Evolutionary conservation across 2,797 vertebrate genomes (phyloP), one percentile per base, ranked within the genome.

Genomic region (Chelon labrosus): DNA sequence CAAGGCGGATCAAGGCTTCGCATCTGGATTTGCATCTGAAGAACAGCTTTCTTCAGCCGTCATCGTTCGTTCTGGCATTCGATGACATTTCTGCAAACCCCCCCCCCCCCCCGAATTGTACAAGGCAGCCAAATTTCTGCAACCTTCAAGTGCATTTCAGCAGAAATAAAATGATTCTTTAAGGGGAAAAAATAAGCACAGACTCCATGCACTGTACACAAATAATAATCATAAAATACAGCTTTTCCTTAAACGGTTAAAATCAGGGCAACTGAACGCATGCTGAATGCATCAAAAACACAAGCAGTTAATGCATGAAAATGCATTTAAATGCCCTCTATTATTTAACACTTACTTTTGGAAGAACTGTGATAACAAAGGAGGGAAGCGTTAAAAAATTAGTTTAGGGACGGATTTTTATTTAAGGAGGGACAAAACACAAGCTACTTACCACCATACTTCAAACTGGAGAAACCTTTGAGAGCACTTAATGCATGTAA

Each of bases 21-120:
- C 17, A 0, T n/a, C n/a, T n/a, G n/a, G 74, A 50, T 77, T 79
- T 83, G 68, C 75, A 72, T 82, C 79, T 77, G 35, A 73, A 70
- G 13, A 41, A 56, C 10, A 10, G 39, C 63, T 75, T 70, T 67
- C 19, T 64, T 60, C 0, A 13, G 50, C 50, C 55, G 9, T 47
- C 31, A 25, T 50, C 51, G 25, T 61, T 70, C 12, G 3, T 62
- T 69, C 49, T 69, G 59, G 55, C 46, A 57, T 81, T 63, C 73
- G 14, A 71, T 73, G 51, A 83, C 70, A 76, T 66, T 77, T 71
- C n/a, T 31, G 8, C 49, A 74, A 69, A 62, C 25, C 31, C 7
- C 16, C 22, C 11, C 1, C 59, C 25, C 31, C 7, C 16, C 22
- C 11, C 1, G 11, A 22, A 42, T 50, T 31, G 54, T 51, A 64